A percentile compares a stretch with the other conserved stretches of the same genome.
These are phyloP conservation scores for Ariopsis seemanni DNA, from an alignment of 2,113 vertebrate species.

Conservation along the genomic window DNA sequence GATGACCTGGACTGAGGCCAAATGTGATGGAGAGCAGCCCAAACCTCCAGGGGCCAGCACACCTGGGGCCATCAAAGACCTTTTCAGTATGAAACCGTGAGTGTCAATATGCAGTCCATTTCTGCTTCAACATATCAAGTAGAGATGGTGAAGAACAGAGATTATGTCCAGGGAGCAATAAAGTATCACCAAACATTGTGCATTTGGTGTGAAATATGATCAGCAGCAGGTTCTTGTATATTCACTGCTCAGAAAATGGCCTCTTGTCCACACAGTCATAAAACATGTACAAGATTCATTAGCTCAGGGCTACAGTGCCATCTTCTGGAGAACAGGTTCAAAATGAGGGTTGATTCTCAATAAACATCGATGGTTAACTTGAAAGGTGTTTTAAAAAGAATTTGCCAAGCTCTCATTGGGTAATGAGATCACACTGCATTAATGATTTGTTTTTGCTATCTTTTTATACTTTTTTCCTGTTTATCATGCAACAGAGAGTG, in stretches of 20 bases:
- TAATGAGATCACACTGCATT: not conserved
- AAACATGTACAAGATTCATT: not conserved
- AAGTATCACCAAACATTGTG: not conserved
- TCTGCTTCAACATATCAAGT: not conserved
- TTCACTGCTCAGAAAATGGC: slow-evolving; percentile 36
- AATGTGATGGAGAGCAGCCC: slow-evolving; percentile 84
- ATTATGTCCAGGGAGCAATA: not conserved
- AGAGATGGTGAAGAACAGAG: not conserved
- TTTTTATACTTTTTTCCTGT: slow-evolving; percentile 51
- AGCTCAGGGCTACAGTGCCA: slow-evolving; percentile 21
- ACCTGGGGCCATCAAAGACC: slow-evolving; percentile 92
- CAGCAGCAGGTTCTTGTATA: not conserved
- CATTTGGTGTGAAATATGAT: not conserved
- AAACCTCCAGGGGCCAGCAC: slow-evolving; percentile 87
- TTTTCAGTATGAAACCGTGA: slow-evolving; percentile 99
- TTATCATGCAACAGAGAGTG: slow-evolving; percentile 87
- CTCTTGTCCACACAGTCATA: not conserved
- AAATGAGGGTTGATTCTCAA: not conserved
- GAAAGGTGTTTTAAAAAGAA: not conserved
- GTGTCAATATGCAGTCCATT: not conserved
- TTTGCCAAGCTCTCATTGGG: not conserved
- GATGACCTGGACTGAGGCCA: slow-evolving; percentile 94
- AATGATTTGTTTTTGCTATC: not conserved
- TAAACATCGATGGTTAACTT: not conserved
- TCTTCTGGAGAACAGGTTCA: slow-evolving; percentile 27